phyloP scores from a whole-genome alignment of 64 coral and sea anemone genomes.

The Anthopleura sola region DNA sequence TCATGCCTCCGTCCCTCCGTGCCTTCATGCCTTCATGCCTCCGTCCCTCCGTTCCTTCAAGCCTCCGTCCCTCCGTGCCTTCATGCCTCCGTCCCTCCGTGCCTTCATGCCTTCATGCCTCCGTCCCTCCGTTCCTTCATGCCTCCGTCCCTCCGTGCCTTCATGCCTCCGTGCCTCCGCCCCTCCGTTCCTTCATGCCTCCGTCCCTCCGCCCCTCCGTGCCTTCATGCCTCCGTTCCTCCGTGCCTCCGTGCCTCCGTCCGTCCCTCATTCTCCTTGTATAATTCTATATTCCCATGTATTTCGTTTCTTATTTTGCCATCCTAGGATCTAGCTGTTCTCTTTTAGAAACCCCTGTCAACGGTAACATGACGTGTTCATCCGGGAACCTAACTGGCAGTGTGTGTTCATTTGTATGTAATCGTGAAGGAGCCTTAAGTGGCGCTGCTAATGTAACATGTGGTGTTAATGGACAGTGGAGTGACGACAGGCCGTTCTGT shows the following conservation, averaged over 20 bases:
- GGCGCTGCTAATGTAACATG: background rate
- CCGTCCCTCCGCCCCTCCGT: background rate
- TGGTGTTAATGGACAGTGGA: background rate
- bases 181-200: no score
- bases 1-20: no score
- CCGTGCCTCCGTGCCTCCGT: no score
- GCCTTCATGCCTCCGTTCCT: background rate
- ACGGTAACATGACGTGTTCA: background rate
- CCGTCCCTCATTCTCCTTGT: background rate
- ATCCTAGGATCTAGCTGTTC: background rate
- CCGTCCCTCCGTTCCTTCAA: no score
- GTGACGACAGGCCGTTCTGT: background rate
- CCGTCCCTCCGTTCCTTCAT: background rate
- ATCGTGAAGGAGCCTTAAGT: background rate
- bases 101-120: background rate
- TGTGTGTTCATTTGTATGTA: background rate
- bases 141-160: background rate
- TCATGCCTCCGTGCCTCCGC: background rate
- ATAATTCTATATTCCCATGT: background rate
- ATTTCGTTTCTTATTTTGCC: background rate
- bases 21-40: no score
- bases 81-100: no score
- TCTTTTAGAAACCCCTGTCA: background rate
- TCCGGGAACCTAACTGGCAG: background rate
- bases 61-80: no score